phyloP scores from a whole-genome alignment of 2,888 invertebrate genomes.

The Epirrhoe tristata region DNA sequence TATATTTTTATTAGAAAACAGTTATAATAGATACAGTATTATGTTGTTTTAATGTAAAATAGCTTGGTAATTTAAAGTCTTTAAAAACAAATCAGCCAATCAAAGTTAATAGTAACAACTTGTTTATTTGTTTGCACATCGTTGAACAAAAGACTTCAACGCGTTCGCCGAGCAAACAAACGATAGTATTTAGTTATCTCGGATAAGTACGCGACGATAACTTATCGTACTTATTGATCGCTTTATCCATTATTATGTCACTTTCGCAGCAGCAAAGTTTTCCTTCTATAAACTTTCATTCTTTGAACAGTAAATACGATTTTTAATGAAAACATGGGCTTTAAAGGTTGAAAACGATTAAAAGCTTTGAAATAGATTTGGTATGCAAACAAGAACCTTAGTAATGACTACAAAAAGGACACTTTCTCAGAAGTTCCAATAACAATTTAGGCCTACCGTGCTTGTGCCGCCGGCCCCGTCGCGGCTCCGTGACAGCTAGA shows the following conservation, averaged over 20 bases:
- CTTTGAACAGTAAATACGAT: neutral
- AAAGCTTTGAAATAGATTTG: conserved; percentile 53
- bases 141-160: conserved; percentile 79
- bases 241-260: conserved; percentile 65
- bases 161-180: conserved; percentile 64
- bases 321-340: neutral
- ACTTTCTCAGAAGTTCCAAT: conserved; percentile 72
- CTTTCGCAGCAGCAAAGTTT: conserved; percentile 59
- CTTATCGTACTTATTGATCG: conserved; percentile 62
- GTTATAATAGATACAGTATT: neutral
- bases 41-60: neutral
- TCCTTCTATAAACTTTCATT: conserved; percentile 16
- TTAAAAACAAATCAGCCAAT: neutral
- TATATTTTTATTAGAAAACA: neutral
- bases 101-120: conserved; percentile 13
- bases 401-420: conserved; percentile 70
- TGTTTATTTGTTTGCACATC: conserved; percentile 45
- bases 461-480: conserved; percentile 62
- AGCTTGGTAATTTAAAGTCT: conserved; percentile 5
- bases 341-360: conserved; percentile 33
- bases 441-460: conserved; percentile 73
- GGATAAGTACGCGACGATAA: conserved; percentile 60
- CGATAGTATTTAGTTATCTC: conserved; percentile 56
- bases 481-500: conserved; percentile 67
- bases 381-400: conserved; percentile 63